A percentile compares a stretch with the other conserved stretches of the same genome.
Conservation (phyloP, 2,113 vertebrate species). For the Sinocyclocheilus anshuiensis region DNA sequence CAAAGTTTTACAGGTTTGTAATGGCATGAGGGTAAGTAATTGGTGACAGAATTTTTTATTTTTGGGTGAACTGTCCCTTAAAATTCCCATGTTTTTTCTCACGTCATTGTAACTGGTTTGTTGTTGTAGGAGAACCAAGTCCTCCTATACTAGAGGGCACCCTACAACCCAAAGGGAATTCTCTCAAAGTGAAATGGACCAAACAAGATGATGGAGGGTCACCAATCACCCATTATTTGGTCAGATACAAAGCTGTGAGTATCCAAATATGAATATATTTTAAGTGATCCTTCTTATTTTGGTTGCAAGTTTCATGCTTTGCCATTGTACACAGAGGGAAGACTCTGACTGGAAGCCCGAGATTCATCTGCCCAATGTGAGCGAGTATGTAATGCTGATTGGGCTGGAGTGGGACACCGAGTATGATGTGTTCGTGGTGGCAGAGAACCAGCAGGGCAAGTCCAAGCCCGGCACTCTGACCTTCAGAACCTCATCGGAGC, state of each 20-base stretch:
- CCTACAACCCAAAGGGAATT: slow-evolving; percentile 88
- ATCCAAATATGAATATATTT: background rate
- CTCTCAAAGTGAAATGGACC: slow-evolving; percentile 87
- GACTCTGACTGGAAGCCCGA: slow-evolving; percentile 88
- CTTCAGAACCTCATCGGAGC: slow-evolving; percentile 86
- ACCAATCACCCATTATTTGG: slow-evolving; percentile 91
- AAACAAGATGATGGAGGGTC: slow-evolving; percentile 97
- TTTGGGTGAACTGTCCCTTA: background rate
- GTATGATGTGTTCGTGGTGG: slow-evolving; percentile 89
- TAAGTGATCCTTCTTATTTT: background rate
- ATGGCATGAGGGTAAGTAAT: no score
- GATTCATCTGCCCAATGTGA: slow-evolving; percentile 84
- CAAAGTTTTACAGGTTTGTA: background rate
- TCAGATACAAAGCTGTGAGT: slow-evolving; percentile 94
- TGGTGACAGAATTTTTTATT: background rate
- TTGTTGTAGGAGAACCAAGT: slow-evolving; percentile 89
- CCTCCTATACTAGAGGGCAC: slow-evolving; percentile 88
- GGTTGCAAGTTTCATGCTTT: background rate
- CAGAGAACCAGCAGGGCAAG: slow-evolving; percentile 92
- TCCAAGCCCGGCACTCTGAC: slow-evolving; percentile 83
- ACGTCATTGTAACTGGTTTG: slow-evolving; percentile 15
- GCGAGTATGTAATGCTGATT: slow-evolving; percentile 83
- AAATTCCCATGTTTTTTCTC: background rate
- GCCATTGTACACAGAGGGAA: slow-evolving; percentile 73
- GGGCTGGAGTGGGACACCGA: slow-evolving; percentile 92